phyloP scores from a whole-genome alignment of 2,888 invertebrate genomes.

The Conchocele bisecta region DNA sequence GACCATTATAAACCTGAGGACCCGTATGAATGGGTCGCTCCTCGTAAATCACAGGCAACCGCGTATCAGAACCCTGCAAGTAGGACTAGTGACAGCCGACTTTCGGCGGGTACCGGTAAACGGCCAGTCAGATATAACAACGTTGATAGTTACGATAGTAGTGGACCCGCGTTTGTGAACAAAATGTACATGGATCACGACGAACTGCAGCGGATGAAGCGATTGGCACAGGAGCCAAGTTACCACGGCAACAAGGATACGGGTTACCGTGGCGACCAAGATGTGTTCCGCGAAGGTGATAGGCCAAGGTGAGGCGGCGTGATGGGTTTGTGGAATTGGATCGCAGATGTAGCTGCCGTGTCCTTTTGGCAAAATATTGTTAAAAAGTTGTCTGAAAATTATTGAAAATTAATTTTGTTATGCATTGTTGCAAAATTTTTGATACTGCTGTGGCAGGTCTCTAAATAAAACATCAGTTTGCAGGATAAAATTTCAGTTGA shows the following conservation, averaged over 20 bases:
- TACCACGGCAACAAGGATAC: slow-evolving; percentile 14
- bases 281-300: slow-evolving; percentile 54
- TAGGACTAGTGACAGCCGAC: slow-evolving; percentile 17
- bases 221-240: slow-evolving; percentile 42
- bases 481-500: too few species aligned
- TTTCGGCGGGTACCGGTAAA: slow-evolving; percentile 11
- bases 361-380: too few species aligned
- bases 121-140: slow-evolving; percentile 31
- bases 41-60: slow-evolving; percentile 36
- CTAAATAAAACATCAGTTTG: too few species aligned
- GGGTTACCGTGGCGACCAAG: slow-evolving; percentile 37
- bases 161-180: slow-evolving; percentile 73
- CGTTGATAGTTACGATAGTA: slow-evolving; percentile 39
- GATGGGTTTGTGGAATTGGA: too few species aligned
- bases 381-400: too few species aligned
- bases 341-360: too few species aligned
- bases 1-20: slow-evolving; percentile 59
- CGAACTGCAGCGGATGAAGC: slow-evolving; percentile 65
- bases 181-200: slow-evolving; percentile 78
- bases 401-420: too few species aligned
- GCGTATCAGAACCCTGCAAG: neutral
- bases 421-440: too few species aligned
- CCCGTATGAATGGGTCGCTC: slow-evolving; percentile 74
- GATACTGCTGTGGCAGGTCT: too few species aligned
- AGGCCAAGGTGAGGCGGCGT: slow-evolving; percentile 74